These are phyloP conservation scores for Keiferia lycopersicella DNA, from an alignment of 2,888 invertebrate genomes.

Conservation along the genomic window DNA sequence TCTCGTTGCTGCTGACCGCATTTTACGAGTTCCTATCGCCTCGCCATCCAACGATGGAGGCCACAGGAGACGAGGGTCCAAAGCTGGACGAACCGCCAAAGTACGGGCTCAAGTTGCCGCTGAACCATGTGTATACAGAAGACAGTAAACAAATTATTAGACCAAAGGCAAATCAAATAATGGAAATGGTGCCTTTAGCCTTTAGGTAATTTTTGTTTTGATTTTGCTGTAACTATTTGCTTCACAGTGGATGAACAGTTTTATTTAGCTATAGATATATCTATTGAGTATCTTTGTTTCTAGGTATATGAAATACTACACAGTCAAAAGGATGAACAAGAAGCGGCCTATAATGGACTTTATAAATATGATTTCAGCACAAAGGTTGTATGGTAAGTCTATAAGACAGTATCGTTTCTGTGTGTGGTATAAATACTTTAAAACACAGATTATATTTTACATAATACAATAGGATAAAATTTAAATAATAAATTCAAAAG, in stretches of 20 bases:
- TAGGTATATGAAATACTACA: slow-evolving; percentile 88
- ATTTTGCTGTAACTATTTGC: too few relatives aligned
- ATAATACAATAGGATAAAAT: too few relatives aligned
- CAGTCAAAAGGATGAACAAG: slow-evolving; percentile 83
- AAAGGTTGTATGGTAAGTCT: slow-evolving; percentile 91
- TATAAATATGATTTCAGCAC: slow-evolving; percentile 84
- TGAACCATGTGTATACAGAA: slow-evolving; percentile 88
- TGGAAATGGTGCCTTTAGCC: slow-evolving; percentile 85
- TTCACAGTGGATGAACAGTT: not conserved
- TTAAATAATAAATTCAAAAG: too few relatives aligned
- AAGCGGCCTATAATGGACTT: slow-evolving; percentile 91
- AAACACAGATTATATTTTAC: too few relatives aligned
- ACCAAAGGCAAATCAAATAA: slow-evolving; percentile 85
- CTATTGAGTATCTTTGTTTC: slow-evolving; percentile 39
- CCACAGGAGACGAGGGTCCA: slow-evolving; percentile 37
- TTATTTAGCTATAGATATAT: not conserved
- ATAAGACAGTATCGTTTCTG: too few relatives aligned
- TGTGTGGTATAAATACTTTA: too few relatives aligned
- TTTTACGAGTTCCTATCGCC: not conserved
- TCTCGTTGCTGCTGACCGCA: not conserved
- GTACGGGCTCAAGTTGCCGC: slow-evolving; percentile 86
- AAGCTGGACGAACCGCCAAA: slow-evolving; percentile 75
- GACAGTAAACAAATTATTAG: slow-evolving; percentile 85
- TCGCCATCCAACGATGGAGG: slow-evolving; percentile 19
- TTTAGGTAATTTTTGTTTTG: slow-evolving; percentile 81